A percentile compares a stretch with the other conserved stretches of the same genome.
Evolutionary conservation across 30 jellyfish, hydroid and myxozoan genomes (phyloP).

Genomic region (Catostylus mosaicus): DNA sequence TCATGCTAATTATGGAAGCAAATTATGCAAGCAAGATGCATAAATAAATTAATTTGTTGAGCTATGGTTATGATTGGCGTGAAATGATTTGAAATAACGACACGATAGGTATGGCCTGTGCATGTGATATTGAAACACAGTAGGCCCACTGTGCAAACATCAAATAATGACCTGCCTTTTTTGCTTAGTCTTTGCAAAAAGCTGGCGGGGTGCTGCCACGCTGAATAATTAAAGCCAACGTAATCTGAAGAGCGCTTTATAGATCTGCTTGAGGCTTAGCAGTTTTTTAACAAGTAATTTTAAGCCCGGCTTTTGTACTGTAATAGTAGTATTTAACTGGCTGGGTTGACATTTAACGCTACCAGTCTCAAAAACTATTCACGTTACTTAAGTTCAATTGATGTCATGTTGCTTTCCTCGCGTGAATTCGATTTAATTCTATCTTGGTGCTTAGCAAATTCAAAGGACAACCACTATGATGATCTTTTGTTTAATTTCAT

Average conservation of each 20-base stretch:
- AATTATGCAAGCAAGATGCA: not conserved
- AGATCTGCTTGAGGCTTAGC: not conserved
- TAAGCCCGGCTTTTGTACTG: not conserved
- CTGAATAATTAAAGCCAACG: not conserved
- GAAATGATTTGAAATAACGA: not conserved
- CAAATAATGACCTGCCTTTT: conserved; percentile 9
- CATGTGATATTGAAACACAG: not conserved
- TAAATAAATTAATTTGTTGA: not conserved
- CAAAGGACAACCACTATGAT: not conserved
- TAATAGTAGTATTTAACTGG: not conserved
- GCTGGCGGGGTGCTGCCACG: conserved; percentile 8
- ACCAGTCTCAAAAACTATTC: not conserved
- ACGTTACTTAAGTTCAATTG: not conserved
- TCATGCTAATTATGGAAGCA: not conserved
- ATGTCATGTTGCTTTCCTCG: not conserved
- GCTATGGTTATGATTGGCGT: not conserved
- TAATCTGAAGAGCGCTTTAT: not conserved
- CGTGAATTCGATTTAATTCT: not conserved
- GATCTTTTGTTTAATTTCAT: too few species aligned
- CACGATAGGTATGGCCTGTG: not conserved
- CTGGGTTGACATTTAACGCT: not conserved
- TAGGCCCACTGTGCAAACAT: not conserved
- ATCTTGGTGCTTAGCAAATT: not conserved
- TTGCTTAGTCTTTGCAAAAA: not conserved
- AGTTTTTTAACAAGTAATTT: not conserved